These are phyloP conservation scores for Dinomys branickii DNA, from an alignment of 2,113 vertebrate genomes.

Conservation along the genomic window DNA sequence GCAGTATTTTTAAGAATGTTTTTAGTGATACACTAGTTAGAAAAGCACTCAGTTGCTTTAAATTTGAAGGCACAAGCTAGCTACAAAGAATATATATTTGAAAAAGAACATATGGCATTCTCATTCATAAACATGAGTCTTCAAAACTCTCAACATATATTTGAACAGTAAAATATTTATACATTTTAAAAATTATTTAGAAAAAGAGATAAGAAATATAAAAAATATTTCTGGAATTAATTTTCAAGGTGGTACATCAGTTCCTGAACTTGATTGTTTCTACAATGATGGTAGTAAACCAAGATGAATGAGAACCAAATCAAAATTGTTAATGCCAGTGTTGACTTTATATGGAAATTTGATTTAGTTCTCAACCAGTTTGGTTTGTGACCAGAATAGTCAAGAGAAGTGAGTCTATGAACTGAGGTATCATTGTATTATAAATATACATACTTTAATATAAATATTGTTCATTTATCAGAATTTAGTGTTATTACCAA, in stretches of 20 bases:
- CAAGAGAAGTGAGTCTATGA: not conserved
- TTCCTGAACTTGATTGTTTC: not conserved
- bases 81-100: not conserved
- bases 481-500: not conserved
- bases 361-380: not conserved
- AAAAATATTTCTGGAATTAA: not conserved
- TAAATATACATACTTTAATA: not conserved
- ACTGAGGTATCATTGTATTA: not conserved
- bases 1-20: not conserved
- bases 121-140: not conserved
- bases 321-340: not conserved
- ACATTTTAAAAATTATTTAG: not conserved
- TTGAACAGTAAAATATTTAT: not conserved
- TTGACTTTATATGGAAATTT: not conserved
- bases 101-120: not conserved
- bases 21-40: conserved; percentile 24
- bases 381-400: not conserved
- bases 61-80: not conserved
- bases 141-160: not conserved
- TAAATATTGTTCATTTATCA: not conserved
- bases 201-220: not conserved
- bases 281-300: not conserved
- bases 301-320: not conserved
- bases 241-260: not conserved
- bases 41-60: conserved; percentile 12